Base-by-base conservation (phyloP, 2,797 vertebrate genomes). In the Odontamblyopus lacepedii region DNA sequence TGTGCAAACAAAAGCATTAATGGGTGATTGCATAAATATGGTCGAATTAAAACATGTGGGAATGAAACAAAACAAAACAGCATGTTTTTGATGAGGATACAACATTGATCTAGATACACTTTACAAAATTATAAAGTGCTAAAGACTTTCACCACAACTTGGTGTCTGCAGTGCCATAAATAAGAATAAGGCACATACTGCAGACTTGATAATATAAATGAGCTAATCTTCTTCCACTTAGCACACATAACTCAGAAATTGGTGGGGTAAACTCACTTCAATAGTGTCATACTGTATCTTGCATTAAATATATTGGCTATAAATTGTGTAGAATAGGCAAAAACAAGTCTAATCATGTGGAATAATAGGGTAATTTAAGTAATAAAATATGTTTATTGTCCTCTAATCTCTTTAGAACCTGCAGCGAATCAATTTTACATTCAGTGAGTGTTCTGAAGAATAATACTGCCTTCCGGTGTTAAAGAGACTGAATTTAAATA, bases 401-500 rank as follows among this genome's bases (percentile, higher is more conserved):
- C 78, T 86, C 86, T 85, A 88, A 90, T 89, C 72, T 79, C 89
- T 91, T 77, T 68, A 71, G 59, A 85, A 84, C 90, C 86, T 75
- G 69, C 80, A 82, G 85, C 84, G 72, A 84, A 87, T 77, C 48
- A 73, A 77, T 69, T 86, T 85, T 68, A 82, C 76, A 75, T 79
- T 81, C 79, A 61, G 82, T 75, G 72, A 77, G 78, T 62, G 79
- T 69, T 64, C 71, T 41, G 69, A 76, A 79, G 56, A 78, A 83
- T 85, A 82, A 80, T 76, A 72, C 13, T 74, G 72, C 79, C 78
- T 81, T 70, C 16, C 75, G 75, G 77, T 70, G 73, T 63, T 56
- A 70, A 69, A 79, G 74, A 19, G 44, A 70, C 85, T 63, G 85
- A 87, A 77, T 56, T 8, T 53, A 68, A 51, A 56, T 41, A 13